Percentiles rank a stretch among this genome's conserved stretches.
phyloP scores from a whole-genome alignment of 2,797 vertebrate species.

The Sparus aurata region DNA sequence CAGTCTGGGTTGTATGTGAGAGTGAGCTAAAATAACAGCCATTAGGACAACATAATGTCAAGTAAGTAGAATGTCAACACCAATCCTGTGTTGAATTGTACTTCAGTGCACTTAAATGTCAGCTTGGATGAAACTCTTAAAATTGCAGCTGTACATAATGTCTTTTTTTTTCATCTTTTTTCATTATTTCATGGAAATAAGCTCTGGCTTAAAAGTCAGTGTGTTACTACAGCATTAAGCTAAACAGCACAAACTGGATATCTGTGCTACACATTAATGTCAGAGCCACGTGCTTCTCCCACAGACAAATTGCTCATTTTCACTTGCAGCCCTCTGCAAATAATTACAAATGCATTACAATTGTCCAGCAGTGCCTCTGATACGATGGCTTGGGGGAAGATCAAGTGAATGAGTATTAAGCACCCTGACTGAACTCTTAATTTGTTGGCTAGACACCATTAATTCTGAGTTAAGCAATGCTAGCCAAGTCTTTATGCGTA shows the following conservation, averaged over 20 bases:
- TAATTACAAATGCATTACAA: slow-evolving; percentile 32
- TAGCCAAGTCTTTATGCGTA: not conserved
- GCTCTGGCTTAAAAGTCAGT: not conserved
- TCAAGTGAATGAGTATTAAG: slow-evolving; percentile 28
- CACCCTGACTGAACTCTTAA: slow-evolving; percentile 26
- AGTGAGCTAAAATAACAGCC: slow-evolving; percentile 10
- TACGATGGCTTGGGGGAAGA: slow-evolving; percentile 32
- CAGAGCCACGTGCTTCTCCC: not conserved
- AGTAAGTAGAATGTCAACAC: slow-evolving; percentile 10
- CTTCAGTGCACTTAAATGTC: slow-evolving; percentile 6
- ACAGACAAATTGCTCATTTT: slow-evolving; percentile 24
- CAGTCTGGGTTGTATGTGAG: not conserved
- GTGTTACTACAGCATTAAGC: slow-evolving; percentile 1
- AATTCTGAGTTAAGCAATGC: slow-evolving; percentile 25
- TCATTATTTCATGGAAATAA: slow-evolving; percentile 8
- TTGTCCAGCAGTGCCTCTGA: slow-evolving; percentile 11
- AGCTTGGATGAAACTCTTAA: not conserved
- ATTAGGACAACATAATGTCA: slow-evolving; percentile 26
- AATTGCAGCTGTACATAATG: not conserved
- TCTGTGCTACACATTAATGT: slow-evolving; percentile 11
- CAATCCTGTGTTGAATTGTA: not conserved
- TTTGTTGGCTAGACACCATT: slow-evolving; percentile 33
- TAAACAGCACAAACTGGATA: not conserved
- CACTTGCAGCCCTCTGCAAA: slow-evolving; percentile 9
- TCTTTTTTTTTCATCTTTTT: not conserved